A percentile compares a stretch with the other conserved stretches of the same genome.
Conservation (phyloP, 2,797 vertebrate species). For the Onychomys arenicola region DNA sequence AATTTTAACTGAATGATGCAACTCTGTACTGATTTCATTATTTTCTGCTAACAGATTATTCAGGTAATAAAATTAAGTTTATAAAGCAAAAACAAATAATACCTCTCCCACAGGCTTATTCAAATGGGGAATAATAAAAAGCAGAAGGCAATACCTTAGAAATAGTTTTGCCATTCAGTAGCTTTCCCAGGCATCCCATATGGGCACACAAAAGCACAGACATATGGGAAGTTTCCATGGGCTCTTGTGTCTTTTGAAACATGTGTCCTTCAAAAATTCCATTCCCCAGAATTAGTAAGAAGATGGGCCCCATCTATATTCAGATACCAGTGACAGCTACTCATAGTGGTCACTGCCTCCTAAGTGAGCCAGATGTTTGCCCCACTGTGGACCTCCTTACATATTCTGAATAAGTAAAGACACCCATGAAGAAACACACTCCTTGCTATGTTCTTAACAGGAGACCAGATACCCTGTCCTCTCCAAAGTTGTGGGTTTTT, state of each 20-base stretch:
- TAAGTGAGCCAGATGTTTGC: no score
- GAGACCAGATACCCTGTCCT: not conserved
- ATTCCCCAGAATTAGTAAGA: not conserved
- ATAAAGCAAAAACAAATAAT: not conserved
- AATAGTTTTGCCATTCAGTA: not conserved
- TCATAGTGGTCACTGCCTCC: accelerated
- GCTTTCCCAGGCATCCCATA: not conserved
- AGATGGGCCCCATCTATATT: not conserved
- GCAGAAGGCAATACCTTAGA: not conserved
- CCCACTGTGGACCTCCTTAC: not conserved
- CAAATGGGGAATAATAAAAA: not conserved
- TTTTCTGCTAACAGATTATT: conserved; percentile 13
- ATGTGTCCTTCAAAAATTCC: not conserved
- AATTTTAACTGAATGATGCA: conserved; percentile 53
- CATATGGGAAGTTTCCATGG: not conserved
- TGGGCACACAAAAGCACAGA: not conserved
- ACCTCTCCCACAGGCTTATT: not conserved
- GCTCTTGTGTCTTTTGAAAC: not conserved
- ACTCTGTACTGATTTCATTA: conserved; percentile 22
- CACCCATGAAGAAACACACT: not conserved
- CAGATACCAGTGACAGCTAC: no score
- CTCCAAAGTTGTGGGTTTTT: not conserved
- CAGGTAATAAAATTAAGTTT: conserved; percentile 45
- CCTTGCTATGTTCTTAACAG: not conserved
- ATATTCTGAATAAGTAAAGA: not conserved